phyloP scores from a whole-genome alignment of 2,888 invertebrate genomes.

The Dexiosoma caninum region DNA sequence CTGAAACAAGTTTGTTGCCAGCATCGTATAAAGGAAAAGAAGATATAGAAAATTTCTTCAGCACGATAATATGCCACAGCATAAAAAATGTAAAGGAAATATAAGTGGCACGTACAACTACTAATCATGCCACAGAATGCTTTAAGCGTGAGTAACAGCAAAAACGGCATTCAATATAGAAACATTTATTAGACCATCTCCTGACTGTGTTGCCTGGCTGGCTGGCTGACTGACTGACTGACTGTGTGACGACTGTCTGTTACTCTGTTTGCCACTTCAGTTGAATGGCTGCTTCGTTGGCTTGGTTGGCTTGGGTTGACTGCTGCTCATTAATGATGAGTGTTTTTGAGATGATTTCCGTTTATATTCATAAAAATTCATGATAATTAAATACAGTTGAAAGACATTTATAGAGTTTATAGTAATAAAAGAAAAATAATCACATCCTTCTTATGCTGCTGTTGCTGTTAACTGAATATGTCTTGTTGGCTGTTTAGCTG shows the following conservation, averaged over 20 bases:
- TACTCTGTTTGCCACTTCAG: conserved; percentile 18
- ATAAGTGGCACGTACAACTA: conserved; percentile 42
- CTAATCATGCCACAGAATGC: conserved; percentile 18
- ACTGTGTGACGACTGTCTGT: too few relatives aligned
- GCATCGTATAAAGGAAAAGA: background rate
- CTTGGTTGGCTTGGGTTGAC: conserved; percentile 16
- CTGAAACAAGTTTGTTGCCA: conserved; percentile 28
- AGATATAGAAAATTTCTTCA: conserved; percentile 13
- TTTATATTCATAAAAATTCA: conserved; percentile 57
- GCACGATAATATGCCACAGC: conserved; percentile 5
- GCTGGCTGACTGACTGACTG: background rate
- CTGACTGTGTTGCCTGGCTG: background rate
- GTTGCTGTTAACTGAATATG: conserved; percentile 24
- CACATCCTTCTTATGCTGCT: conserved; percentile 41
- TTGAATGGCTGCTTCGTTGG: conserved; percentile 16
- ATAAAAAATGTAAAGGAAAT: conserved; percentile 17
- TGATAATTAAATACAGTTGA: conserved; percentile 61
- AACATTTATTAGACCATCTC: conserved; percentile 41
- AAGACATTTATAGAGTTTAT: conserved; percentile 56
- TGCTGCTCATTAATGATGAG: conserved; percentile 55
- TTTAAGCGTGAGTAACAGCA: background rate
- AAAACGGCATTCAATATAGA: background rate
- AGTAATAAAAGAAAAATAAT: conserved; percentile 49
- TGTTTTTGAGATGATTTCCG: conserved; percentile 61
- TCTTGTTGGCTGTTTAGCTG: background rate